Base-by-base conservation (phyloP, 2,888 invertebrate genomes). In the Cheilosia soror region DNA sequence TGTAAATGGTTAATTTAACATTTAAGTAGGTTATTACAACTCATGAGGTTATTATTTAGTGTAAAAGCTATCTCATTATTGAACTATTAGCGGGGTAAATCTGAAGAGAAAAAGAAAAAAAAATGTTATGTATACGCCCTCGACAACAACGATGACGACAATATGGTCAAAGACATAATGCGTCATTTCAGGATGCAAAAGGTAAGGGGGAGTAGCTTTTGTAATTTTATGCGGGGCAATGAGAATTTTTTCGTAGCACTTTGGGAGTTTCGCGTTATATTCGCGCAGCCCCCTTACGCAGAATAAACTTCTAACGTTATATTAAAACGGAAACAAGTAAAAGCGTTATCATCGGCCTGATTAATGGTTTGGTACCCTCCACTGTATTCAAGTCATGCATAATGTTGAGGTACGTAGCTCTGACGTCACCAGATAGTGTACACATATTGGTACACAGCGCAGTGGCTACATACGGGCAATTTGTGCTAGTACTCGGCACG, bases 81-180 rank as follows among this genome's bases (percentile, higher is more conserved):
- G 40, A 75, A 68, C 33, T 65, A 75, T 53, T 63, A 31, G 1
- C 33, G n/a, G n/a, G 11, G 31, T 49, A 4, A 2, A 20, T 62
- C 27, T 42, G n/a, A 5, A 25, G 9, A 7, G 40, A 49, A 9
- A 42, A 13, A 53, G 25, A 29, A 49, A 4, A 51, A 25, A 40
- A 37, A 60, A 9, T 2, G 73, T 79, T 83, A 73, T 58, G 83
- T 79, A 79, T 84, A 79, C 83, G 79, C 83, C 79, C 73, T 51
- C 60, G 40, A 15, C 15, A 11, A 3, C 33, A 20, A 66, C n/a
- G 33, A 62, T 20, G 15, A 11, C n/a, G 60, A 11, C 20, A 27
- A 20, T 20, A 20, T 20, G 83, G 83, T 84, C 83, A 84, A 79
- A 73, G 83, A 75, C 73, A 66, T 79, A 47, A 62, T 63, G 73